phyloP scores from a whole-genome alignment of 2,797 vertebrate genomes.

The Falco novaeseelandiae region DNA sequence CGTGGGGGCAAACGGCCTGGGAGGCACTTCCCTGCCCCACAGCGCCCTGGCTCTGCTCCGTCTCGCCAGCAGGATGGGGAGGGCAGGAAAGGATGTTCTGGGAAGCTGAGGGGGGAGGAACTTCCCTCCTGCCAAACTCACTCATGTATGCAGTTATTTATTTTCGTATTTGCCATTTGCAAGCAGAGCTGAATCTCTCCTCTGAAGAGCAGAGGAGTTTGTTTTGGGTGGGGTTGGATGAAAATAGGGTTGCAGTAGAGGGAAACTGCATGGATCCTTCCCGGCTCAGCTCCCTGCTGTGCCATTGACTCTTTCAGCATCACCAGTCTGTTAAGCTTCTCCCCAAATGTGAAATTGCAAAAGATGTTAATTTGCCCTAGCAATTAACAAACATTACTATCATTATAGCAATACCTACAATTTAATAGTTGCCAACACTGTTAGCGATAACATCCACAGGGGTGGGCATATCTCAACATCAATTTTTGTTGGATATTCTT shows the following conservation, averaged over 20 bases:
- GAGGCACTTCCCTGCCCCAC: accelerated
- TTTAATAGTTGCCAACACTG: not conserved
- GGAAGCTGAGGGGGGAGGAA: not conserved
- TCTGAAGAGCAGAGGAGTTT: not conserved
- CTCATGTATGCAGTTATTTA: not conserved
- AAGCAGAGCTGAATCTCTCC: not conserved
- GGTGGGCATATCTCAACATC: not conserved
- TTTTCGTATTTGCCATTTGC: not conserved
- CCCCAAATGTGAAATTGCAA: not conserved
- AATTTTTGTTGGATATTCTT: not conserved
- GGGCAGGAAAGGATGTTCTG: not conserved
- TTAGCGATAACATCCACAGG: not conserved
- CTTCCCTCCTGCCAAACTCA: not conserved
- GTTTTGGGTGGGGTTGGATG: not conserved
- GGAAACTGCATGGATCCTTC: not conserved
- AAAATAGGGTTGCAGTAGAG: not conserved
- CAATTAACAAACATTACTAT: not conserved
- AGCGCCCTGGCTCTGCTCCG: not conserved
- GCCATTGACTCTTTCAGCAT: not conserved
- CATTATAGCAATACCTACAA: not conserved
- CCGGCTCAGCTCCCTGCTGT: not conserved
- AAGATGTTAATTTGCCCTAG: not conserved
- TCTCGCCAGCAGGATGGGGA: not conserved
- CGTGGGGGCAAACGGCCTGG: not conserved
- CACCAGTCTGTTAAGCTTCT: not conserved